Conservation (phyloP, 2,797 vertebrate species). For the Spheniscus humboldti region DNA sequence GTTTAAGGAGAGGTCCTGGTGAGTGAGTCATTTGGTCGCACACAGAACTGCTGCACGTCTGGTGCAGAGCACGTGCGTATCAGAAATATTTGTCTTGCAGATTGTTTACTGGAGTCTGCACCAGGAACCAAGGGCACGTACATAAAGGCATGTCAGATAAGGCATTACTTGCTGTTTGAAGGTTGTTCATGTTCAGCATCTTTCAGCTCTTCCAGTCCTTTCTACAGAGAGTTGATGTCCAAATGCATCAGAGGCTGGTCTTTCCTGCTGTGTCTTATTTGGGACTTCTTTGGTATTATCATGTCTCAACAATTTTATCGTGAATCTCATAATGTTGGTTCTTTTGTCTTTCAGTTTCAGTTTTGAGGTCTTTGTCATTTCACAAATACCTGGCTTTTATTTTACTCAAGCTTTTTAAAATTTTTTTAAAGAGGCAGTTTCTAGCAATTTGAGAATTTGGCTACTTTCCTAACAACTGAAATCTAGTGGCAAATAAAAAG, state of each 20-base stretch:
- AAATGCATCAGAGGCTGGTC: background rate
- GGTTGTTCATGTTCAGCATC: background rate
- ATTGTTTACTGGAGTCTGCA: background rate
- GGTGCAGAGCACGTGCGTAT: background rate
- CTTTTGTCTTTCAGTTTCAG: background rate
- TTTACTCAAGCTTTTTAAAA: background rate
- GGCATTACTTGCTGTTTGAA: background rate
- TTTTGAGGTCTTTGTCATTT: background rate
- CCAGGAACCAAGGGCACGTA: background rate
- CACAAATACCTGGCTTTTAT: background rate
- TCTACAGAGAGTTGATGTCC: background rate
- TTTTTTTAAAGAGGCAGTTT: background rate
- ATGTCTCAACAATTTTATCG: background rate
- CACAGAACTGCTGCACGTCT: background rate
- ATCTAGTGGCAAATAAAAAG: background rate
- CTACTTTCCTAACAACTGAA: background rate
- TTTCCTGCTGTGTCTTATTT: background rate
- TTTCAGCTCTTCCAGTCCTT: background rate
- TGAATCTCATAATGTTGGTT: background rate
- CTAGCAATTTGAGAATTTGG: background rate
- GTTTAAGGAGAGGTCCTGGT: background rate
- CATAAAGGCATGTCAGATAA: background rate
- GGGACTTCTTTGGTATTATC: background rate
- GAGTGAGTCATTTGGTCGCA: fast-evolving
- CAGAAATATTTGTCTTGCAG: background rate